Percentiles rank a stretch among this genome's conserved stretches.
Conservation (phyloP, 2,888 invertebrate species). For the Clivina fossor region DNA sequence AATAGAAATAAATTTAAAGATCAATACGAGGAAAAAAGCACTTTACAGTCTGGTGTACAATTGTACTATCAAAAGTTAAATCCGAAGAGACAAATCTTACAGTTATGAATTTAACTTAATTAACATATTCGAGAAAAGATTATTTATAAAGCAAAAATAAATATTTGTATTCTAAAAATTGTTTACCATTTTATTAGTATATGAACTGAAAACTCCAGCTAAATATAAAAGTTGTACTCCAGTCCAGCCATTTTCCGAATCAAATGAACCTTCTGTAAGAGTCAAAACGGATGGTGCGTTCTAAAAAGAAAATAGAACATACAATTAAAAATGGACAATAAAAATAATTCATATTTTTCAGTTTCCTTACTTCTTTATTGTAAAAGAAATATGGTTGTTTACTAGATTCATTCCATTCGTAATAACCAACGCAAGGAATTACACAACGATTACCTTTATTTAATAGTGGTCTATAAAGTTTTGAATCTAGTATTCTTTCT, state of each 20-base stretch:
- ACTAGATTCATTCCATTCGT: conserved; percentile 26
- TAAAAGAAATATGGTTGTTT: conserved; percentile 28
- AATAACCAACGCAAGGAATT: conserved; percentile 27
- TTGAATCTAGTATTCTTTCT: conserved; percentile 14
- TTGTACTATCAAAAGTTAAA: too few relatives aligned
- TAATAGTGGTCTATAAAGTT: conserved; percentile 12
- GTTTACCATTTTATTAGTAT: conserved; percentile 2
- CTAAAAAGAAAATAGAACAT: neutral
- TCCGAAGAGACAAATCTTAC: too few relatives aligned
- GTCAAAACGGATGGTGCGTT: conserved; percentile 6
- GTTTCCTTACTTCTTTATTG: conserved; percentile 15
- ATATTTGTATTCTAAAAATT: neutral
- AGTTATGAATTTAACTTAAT: too few relatives aligned
- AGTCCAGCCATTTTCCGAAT: conserved; percentile 12
- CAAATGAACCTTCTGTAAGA: conserved; percentile 2
- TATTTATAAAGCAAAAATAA: too few relatives aligned
- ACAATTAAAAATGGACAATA: neutral
- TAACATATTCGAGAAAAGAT: too few relatives aligned
- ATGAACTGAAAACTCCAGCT: conserved; percentile 22
- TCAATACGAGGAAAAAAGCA: too few relatives aligned
- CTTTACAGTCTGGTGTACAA: too few relatives aligned
- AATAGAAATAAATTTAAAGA: too few relatives aligned
- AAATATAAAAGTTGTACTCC: conserved; percentile 21
- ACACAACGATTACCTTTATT: conserved; percentile 24
- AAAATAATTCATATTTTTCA: neutral